A percentile compares a stretch with the other conserved stretches of the same genome.
Conservation (phyloP, 1,140 invertebrate genomes). For the Nebria ingens region DNA sequence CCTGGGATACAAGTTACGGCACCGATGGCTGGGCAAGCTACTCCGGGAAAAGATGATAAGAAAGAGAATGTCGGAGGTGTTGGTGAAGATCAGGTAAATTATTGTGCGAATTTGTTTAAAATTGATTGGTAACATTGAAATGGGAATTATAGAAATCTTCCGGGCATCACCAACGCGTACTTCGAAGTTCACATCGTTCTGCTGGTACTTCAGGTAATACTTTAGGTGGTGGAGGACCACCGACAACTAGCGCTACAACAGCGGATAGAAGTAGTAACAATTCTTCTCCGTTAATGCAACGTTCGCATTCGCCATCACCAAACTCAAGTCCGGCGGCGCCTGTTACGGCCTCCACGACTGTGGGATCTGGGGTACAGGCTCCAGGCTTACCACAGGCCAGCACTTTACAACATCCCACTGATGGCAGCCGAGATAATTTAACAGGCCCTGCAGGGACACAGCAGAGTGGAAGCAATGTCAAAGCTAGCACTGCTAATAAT, state of each 20-base stretch:
- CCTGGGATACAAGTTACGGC: too few relatives aligned
- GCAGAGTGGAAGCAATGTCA: too few relatives aligned
- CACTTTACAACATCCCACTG: too few relatives aligned
- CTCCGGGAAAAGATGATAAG: conserved; percentile 7
- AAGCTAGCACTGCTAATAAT: too few relatives aligned
- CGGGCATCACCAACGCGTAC: conserved; percentile 44
- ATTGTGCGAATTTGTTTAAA: background rate
- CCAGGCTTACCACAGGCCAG: conserved; percentile 22
- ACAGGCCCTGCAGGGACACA: too few relatives aligned
- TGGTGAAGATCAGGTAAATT: background rate
- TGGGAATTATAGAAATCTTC: conserved; percentile 25
- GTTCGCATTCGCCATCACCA: conserved; percentile 45
- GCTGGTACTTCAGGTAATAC: too few relatives aligned
- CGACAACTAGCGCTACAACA: conserved; percentile 15
- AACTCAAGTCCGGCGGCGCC: conserved; percentile 33
- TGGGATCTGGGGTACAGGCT: conserved; percentile 23
- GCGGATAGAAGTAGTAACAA: conserved; percentile 43
- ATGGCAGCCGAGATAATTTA: too few relatives aligned
- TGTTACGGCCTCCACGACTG: conserved; percentile 14
- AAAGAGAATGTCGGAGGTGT: conserved; percentile 14
- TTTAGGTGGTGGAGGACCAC: background rate
- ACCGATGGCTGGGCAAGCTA: conserved; percentile 19
- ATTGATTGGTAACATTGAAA: too few relatives aligned
- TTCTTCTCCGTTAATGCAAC: conserved; percentile 48
- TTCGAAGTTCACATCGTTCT: conserved; percentile 46